Percentiles rank a stretch among this genome's conserved stretches.
phyloP scores from a whole-genome alignment of 2,113 vertebrate species.

The Chaetodon trifascialis region DNA sequence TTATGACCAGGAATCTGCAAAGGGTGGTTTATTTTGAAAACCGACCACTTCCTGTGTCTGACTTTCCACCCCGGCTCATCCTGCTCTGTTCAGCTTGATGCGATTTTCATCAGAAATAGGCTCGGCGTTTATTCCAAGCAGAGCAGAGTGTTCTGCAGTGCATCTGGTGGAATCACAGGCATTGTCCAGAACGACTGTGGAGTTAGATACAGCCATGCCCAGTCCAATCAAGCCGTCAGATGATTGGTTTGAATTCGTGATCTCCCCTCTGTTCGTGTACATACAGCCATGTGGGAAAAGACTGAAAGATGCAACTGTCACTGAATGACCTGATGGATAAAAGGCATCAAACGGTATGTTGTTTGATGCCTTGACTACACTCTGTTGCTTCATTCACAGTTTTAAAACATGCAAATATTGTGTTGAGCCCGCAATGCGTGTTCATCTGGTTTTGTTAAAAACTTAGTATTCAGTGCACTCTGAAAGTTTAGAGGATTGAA shows the following conservation, averaged over 20 bases:
- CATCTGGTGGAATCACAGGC: too few relatives aligned
- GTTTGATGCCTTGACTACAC: background rate
- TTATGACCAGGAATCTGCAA: too few relatives aligned
- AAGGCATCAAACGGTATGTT: conserved; percentile 8
- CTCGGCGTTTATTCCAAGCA: too few relatives aligned
- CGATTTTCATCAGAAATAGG: too few relatives aligned
- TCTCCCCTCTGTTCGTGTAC: background rate
- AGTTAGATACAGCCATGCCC: too few relatives aligned
- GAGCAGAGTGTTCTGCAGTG: too few relatives aligned
- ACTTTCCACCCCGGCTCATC: too few relatives aligned
- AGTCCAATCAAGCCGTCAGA: too few relatives aligned
- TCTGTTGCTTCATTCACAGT: background rate
- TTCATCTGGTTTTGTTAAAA: background rate
- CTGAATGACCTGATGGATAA: conserved; percentile 23
- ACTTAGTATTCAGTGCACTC: background rate
- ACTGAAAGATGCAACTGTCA: background rate
- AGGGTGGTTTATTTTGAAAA: too few relatives aligned
- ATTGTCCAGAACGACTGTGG: too few relatives aligned
- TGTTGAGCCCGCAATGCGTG: background rate
- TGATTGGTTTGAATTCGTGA: background rate
- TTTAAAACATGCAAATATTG: background rate
- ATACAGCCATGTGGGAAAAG: background rate
- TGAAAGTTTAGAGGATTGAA: background rate
- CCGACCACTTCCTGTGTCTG: too few relatives aligned
- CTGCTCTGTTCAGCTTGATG: too few relatives aligned